Evolutionary conservation across 2,797 vertebrate genomes (phyloP).

Genomic region (Peromyscus nudipes): DNA sequence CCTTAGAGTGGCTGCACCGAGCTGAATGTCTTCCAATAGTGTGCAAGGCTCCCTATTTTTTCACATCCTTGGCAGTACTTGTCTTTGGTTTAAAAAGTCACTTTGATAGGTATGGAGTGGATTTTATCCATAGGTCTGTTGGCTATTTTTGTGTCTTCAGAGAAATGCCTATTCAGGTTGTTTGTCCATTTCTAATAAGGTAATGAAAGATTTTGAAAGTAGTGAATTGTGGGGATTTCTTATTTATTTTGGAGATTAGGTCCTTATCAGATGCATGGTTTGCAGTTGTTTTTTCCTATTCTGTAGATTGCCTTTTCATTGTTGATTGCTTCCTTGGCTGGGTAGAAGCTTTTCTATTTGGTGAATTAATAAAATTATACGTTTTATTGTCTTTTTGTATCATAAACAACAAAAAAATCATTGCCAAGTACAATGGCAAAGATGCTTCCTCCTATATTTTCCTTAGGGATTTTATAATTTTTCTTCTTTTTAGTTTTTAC

Average conservation of each 20-base stretch:
- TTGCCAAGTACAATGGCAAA: not conserved
- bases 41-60: not conserved
- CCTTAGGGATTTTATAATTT: not conserved
- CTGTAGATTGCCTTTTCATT: not conserved
- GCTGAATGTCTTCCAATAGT: not conserved
- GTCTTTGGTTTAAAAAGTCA: not conserved
- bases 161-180: not conserved
- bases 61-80: not conserved
- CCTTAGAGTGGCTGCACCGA: not conserved
- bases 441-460: not conserved
- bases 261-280: not conserved
- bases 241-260: not conserved
- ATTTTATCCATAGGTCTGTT: not conserved
- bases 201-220: not conserved
- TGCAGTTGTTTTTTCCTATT: not conserved
- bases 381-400: not conserved
- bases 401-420: not conserved
- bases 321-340: not conserved
- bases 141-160: not conserved
- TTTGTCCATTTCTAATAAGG: not conserved
- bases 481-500: not conserved
- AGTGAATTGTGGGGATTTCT: not conserved
- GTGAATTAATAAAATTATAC: not conserved
- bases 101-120: not conserved
- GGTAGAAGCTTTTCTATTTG: not conserved